phyloP scores from a whole-genome alignment of 2,113 vertebrate genomes.

The Budorcas taxicolor region DNA sequence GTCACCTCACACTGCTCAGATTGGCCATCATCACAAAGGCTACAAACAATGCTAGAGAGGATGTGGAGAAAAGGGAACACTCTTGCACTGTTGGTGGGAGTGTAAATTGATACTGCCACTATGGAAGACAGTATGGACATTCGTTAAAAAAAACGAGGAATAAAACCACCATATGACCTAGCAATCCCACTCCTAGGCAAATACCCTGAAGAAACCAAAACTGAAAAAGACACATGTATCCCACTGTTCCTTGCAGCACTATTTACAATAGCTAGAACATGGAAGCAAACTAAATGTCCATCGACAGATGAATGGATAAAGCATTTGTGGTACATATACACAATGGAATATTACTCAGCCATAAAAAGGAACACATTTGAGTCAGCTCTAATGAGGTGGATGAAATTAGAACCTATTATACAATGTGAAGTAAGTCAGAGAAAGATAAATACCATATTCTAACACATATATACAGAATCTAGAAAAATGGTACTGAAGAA shows the following conservation, averaged over 20 bases:
- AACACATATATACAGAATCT: background rate
- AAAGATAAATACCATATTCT: background rate
- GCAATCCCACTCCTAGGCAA: background rate
- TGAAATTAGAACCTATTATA: background rate
- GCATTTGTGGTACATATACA: background rate
- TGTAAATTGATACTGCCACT: background rate
- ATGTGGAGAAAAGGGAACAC: background rate
- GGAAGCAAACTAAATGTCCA: background rate
- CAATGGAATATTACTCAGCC: background rate
- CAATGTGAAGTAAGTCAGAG: background rate
- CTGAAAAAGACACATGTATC: background rate
- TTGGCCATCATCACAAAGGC: background rate
- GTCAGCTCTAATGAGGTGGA: background rate
- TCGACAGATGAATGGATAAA: background rate
- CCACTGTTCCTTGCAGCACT: background rate
- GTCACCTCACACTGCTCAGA: background rate
- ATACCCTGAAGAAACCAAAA: background rate
- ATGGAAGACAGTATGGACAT: background rate
- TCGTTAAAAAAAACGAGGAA: background rate
- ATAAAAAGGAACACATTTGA: background rate
- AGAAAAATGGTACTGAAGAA: background rate
- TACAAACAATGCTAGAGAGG: background rate
- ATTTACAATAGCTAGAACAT: background rate
- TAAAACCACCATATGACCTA: background rate
- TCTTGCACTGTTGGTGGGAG: background rate